Percentiles rank a stretch among this genome's conserved stretches.
Conservation (phyloP, 2,113 vertebrate genomes). For the Misgurnus mizolepis region DNA sequence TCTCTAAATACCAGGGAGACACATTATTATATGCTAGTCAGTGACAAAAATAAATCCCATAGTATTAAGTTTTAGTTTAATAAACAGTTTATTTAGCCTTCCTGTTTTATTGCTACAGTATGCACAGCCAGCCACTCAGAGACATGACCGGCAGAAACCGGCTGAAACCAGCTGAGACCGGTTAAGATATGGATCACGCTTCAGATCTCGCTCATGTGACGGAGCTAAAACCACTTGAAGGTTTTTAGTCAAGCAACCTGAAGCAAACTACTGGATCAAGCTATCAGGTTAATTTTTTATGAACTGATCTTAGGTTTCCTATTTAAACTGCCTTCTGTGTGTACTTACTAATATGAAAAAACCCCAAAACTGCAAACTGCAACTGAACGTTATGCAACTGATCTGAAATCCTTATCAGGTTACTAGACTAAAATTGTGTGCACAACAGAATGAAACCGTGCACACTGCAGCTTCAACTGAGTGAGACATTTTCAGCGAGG, state of each 20-base stretch:
- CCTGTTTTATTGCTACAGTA: not conserved
- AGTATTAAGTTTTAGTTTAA: not conserved
- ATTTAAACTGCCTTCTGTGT: not conserved
- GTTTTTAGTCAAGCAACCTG: not conserved
- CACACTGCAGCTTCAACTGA: not conserved
- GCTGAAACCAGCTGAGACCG: constrained; percentile 39
- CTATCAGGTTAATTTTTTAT: not conserved
- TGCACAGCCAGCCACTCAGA: constrained; percentile 31
- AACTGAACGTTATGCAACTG: not conserved
- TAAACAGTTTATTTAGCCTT: not conserved
- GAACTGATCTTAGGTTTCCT: not conserved
- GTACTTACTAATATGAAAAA: not conserved
- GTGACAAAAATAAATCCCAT: too few relatives aligned
- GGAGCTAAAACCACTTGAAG: not conserved
- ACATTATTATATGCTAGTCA: too few relatives aligned
- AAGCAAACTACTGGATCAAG: not conserved
- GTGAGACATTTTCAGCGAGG: not conserved
- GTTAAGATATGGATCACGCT: constrained; percentile 26
- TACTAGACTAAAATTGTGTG: not conserved
- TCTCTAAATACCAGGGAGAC: too few relatives aligned
- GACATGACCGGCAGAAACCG: constrained; percentile 19
- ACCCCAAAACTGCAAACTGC: not conserved
- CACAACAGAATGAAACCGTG: not conserved
- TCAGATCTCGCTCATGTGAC: not conserved
- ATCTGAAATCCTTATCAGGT: not conserved